phyloP scores from a whole-genome alignment of 2,797 vertebrate genomes.

The Lagodon rhomboides region DNA sequence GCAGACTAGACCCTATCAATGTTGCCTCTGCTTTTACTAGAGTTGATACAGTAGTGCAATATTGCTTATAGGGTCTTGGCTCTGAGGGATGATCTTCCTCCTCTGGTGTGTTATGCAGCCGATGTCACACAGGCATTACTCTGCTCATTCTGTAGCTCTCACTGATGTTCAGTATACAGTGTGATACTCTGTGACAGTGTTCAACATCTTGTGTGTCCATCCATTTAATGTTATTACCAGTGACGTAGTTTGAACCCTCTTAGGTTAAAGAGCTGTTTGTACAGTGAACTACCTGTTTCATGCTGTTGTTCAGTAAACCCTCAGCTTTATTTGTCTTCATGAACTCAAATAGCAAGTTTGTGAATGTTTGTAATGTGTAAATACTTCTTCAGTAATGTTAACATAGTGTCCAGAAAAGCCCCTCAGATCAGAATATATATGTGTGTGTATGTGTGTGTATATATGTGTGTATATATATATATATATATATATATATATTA shows the following conservation, averaged over 20 bases:
- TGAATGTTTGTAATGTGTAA: too few species aligned
- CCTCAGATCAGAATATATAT: too few species aligned
- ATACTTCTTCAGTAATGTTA: background rate
- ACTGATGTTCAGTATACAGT: background rate
- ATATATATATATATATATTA: too few species aligned
- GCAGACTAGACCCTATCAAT: conserved; percentile 95
- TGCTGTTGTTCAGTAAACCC: background rate
- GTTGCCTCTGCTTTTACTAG: conserved; percentile 94
- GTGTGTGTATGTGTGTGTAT: too few species aligned
- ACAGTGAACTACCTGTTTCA: background rate
- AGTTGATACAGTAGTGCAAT: conserved; percentile 95
- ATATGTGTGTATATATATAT: too few species aligned
- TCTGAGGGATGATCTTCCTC: conserved; percentile 83
- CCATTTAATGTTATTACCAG: background rate
- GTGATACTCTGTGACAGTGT: background rate
- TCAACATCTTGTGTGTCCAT: background rate
- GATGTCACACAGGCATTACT: conserved; percentile 8
- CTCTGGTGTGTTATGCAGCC: conserved; percentile 9
- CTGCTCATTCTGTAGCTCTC: background rate
- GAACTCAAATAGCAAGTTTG: background rate
- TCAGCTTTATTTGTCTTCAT: background rate
- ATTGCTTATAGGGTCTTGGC: conserved; percentile 99
- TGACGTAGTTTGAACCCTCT: background rate
- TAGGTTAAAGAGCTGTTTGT: background rate
- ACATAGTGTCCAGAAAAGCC: too few species aligned